Percentiles rank a stretch among this genome's conserved stretches.
These are phyloP conservation scores for Sialis fuliginosa DNA, from an alignment of 2,888 invertebrate species.

Conservation along the genomic window DNA sequence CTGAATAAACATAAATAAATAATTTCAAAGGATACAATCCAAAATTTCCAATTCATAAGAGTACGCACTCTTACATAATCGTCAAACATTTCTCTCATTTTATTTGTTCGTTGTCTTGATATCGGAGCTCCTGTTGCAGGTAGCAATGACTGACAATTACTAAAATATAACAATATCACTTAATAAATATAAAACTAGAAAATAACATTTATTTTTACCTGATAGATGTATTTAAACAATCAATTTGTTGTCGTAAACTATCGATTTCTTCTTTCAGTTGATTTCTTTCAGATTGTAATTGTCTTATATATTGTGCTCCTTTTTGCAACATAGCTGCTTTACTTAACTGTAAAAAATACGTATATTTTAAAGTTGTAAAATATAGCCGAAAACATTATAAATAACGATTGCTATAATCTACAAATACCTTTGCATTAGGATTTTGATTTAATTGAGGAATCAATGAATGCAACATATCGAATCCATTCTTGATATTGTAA, in stretches of 20 bases:
- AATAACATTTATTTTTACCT: conserved; percentile 33
- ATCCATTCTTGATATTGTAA: conserved; percentile 91
- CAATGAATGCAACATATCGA: conserved; percentile 81
- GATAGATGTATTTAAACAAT: conserved; percentile 76
- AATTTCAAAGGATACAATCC: conserved; percentile 74
- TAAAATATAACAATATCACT: conserved; percentile 24
- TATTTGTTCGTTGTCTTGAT: conserved; percentile 72
- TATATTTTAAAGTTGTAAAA: background rate
- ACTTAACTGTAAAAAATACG: conserved; percentile 41
- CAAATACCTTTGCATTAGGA: conserved; percentile 64
- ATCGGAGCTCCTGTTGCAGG: conserved; percentile 93
- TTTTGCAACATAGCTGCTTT: conserved; percentile 96
- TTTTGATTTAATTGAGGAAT: conserved; percentile 84
- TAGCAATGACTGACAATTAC: conserved; percentile 83
- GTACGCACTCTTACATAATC: conserved; percentile 77
- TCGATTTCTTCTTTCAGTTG: conserved; percentile 84
- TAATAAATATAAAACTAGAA: background rate
- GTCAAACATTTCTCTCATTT: conserved; percentile 86
- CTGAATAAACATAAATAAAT: too few species aligned
- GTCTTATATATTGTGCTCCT: conserved; percentile 87
- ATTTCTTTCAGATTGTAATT: conserved; percentile 68
- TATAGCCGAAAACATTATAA: background rate
- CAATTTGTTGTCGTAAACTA: conserved; percentile 70
- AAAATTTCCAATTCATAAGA: conserved; percentile 91
- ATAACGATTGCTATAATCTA: background rate